Evolutionary conservation across 37 sponge, comb jelly and placozoan genomes (phyloP).

Genomic region (Geodia barretti): DNA sequence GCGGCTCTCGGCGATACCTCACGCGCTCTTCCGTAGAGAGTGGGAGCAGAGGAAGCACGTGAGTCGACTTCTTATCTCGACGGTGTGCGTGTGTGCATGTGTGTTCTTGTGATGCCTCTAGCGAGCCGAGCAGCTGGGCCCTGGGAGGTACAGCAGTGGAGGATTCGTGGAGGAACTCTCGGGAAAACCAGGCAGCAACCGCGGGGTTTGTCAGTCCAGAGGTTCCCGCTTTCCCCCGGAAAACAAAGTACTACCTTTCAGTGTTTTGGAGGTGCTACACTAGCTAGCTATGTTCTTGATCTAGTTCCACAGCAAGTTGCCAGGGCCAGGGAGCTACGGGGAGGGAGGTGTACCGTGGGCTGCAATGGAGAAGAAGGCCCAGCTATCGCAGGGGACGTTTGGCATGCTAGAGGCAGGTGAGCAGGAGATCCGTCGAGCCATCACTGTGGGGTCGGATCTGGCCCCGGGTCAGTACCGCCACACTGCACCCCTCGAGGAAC

Average conservation of each 20-base stretch:
- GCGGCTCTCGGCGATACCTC: conserved; percentile 74
- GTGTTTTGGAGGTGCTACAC: background rate
- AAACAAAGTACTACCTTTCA: conserved; percentile 67
- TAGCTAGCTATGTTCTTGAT: background rate
- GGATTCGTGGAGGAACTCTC: conserved; percentile 69
- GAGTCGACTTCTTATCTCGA: no score
- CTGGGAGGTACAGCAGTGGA: conserved; percentile 80
- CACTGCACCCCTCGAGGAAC: conserved; percentile 67
- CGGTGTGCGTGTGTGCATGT: no score
- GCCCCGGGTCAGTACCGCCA: conserved; percentile 82
- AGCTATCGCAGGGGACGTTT: conserved; percentile 67
- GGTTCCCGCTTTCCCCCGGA: conserved; percentile 66
- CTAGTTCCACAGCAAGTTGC: conserved; percentile 51
- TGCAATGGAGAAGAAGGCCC: conserved; percentile 58
- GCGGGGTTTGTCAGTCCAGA: conserved; percentile 81
- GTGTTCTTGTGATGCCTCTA: no score
- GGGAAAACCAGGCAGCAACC: conserved; percentile 69
- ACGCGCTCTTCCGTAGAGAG: conserved; percentile 81
- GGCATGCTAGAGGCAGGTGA: conserved; percentile 86
- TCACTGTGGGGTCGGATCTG: conserved; percentile 69
- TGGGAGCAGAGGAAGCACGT: conserved; percentile 82
- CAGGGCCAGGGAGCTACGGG: conserved; percentile 93
- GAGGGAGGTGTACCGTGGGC: conserved; percentile 80
- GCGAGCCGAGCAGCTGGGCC: conserved; percentile 77
- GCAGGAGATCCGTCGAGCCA: background rate